Evolutionary conservation across 2,797 vertebrate genomes (phyloP).

Genomic region (Moxostoma hubbsi): DNA sequence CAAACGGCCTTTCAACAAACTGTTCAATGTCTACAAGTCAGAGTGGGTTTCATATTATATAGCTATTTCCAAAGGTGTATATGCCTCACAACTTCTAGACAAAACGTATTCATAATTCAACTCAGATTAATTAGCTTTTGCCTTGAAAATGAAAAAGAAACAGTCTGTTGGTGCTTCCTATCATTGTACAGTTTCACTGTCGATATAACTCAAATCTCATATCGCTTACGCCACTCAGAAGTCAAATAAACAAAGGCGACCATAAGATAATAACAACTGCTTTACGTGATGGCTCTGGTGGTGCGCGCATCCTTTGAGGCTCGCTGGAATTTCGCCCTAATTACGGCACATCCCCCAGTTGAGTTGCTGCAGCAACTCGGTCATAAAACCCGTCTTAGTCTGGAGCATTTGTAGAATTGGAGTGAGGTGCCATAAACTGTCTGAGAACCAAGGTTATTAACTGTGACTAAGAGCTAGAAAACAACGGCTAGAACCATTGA

Average conservation of each 20-base stretch:
- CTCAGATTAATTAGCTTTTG: neutral
- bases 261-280: slow-evolving; percentile 71
- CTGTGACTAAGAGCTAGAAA: slow-evolving; percentile 69
- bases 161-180: neutral
- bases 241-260: slow-evolving; percentile 72
- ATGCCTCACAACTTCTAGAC: neutral
- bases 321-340: slow-evolving; percentile 91
- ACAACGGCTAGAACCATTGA: slow-evolving; percentile 68
- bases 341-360: slow-evolving; percentile 91
- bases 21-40: slow-evolving; percentile 52
- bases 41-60: slow-evolving; percentile 16
- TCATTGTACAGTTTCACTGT: slow-evolving; percentile 38
- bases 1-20: slow-evolving; percentile 54
- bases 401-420: slow-evolving; percentile 84
- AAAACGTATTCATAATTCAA: neutral
- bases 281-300: slow-evolving; percentile 73
- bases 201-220: slow-evolving; percentile 37
- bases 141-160: neutral
- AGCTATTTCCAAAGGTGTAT: neutral
- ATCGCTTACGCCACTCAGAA: slow-evolving; percentile 56
- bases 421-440: slow-evolving; percentile 87
- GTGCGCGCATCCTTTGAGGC: slow-evolving; percentile 83
- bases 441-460: slow-evolving; percentile 86
- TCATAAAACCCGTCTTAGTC: slow-evolving; percentile 91
- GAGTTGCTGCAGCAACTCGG: slow-evolving; percentile 91